Evolutionary conservation across 1,140 invertebrate genomes (phyloP).

Genomic region (Pteromalus puparum): DNA sequence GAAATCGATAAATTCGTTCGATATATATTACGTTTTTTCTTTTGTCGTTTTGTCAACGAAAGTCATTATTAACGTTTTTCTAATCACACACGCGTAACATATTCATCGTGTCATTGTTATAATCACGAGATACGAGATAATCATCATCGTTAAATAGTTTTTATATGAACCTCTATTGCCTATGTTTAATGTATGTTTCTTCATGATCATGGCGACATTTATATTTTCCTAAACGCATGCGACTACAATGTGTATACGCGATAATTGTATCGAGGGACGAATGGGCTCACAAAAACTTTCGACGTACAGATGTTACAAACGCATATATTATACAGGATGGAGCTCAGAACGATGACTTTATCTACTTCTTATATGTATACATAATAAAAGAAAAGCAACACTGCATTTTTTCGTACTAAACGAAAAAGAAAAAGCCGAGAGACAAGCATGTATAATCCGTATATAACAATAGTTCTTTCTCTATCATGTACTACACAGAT

Average conservation of each 20-base stretch:
- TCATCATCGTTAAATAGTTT: constrained; percentile 14
- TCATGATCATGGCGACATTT: constrained; percentile 20
- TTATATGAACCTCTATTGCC: constrained; percentile 6
- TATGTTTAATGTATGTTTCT: constrained; percentile 7
- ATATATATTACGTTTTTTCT: background rate
- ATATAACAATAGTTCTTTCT: constrained; percentile 47
- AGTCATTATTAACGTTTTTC: constrained; percentile 20
- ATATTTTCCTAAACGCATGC: constrained; percentile 38
- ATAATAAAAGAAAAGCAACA: background rate
- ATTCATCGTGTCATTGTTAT: constrained; percentile 22
- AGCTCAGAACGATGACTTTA: background rate
- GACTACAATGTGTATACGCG: constrained; percentile 66
- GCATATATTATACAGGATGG: constrained; percentile 3
- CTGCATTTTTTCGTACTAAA: background rate
- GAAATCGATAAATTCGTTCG: constrained; percentile 27
- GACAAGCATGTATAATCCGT: constrained; percentile 28
- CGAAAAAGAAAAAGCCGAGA: background rate
- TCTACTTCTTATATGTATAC: constrained; percentile 3
- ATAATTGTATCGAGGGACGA: constrained; percentile 54
- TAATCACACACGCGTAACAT: background rate
- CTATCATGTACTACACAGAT: constrained; percentile 44
- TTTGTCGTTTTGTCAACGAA: background rate
- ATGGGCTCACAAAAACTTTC: background rate
- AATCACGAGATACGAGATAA: background rate
- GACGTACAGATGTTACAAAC: constrained; percentile 6